Conservation (phyloP, 2,888 invertebrate species). For the Panzeria rudis region DNA sequence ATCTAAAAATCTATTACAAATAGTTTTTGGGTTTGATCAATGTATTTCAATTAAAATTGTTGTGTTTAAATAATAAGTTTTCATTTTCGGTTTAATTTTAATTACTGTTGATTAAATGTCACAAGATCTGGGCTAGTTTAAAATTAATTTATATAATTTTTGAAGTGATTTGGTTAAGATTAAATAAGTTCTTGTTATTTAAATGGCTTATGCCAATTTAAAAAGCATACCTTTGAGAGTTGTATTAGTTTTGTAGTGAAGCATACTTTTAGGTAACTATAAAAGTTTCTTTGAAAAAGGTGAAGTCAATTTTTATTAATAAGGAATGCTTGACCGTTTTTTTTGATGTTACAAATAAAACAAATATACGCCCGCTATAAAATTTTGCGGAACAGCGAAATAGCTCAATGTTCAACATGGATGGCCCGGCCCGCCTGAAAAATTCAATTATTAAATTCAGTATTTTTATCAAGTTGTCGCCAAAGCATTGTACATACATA, state of each 20-base stretch:
- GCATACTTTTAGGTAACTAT: constrained; percentile 12
- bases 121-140: neutral
- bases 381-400: too few relatives aligned
- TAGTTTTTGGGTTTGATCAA: constrained; percentile 24
- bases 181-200: neutral
- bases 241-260: neutral
- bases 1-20: constrained; percentile 53
- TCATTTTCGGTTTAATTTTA: neutral
- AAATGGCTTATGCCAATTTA: neutral
- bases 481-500: too few relatives aligned
- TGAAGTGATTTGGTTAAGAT: neutral
- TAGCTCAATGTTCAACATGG: too few relatives aligned
- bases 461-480: too few relatives aligned
- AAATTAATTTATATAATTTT: neutral
- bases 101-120: constrained; percentile 14
- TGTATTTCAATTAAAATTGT: constrained; percentile 11
- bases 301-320: neutral
- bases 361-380: too few relatives aligned
- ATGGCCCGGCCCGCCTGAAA: too few relatives aligned
- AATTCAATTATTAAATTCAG: too few relatives aligned
- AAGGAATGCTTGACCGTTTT: too few relatives aligned
- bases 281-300: too few relatives aligned
- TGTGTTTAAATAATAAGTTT: neutral
- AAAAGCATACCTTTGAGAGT: neutral
- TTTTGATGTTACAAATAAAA: too few relatives aligned